These are phyloP conservation scores for Dryobota labecula DNA, from an alignment of 2,888 invertebrate species.

Conservation along the genomic window DNA sequence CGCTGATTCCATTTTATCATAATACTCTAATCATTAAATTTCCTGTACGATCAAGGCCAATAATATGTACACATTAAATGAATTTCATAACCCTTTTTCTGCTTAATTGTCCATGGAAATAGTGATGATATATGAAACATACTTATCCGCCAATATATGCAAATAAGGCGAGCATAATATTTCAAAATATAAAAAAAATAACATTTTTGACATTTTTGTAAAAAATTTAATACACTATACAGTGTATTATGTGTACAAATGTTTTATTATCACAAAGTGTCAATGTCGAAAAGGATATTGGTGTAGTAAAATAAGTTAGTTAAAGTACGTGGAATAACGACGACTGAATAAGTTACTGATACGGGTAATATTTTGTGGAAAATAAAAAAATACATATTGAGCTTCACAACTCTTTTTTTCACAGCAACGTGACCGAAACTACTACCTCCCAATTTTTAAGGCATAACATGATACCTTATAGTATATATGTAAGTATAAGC, in stretches of 20 bases:
- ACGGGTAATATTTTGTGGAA: too few relatives aligned
- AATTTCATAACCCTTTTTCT: background rate
- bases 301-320: background rate
- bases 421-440: background rate
- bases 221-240: too few relatives aligned
- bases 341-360: too few relatives aligned
- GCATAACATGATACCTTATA: background rate
- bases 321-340: background rate
- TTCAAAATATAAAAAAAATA: too few relatives aligned
- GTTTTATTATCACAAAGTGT: background rate
- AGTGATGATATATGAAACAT: background rate
- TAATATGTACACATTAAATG: background rate
- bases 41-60: constrained; percentile 30
- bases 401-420: background rate
- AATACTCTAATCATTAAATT: constrained; percentile 8
- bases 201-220: too few relatives aligned
- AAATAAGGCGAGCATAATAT: background rate
- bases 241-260: too few relatives aligned
- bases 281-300: background rate
- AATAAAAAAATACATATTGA: background rate
- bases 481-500: too few relatives aligned
- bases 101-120: background rate
- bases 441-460: background rate
- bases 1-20: constrained; percentile 6
- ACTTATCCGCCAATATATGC: background rate